A percentile compares a stretch with the other conserved stretches of the same genome.
These are phyloP conservation scores for Achroia grisella DNA, from an alignment of 1,140 invertebrate species.

Conservation along the genomic window DNA sequence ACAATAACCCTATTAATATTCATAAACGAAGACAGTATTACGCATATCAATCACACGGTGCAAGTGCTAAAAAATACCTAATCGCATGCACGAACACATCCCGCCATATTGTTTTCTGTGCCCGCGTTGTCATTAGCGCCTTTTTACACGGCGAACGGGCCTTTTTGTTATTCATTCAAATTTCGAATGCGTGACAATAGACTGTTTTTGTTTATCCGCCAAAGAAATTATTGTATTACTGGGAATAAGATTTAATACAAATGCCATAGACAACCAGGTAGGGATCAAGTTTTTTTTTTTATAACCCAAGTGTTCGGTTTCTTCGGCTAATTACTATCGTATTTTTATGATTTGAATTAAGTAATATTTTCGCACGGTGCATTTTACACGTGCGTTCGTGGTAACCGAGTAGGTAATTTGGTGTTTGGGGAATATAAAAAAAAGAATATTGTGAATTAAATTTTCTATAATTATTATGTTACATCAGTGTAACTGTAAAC, in stretches of 20 bases:
- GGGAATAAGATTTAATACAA: constrained; percentile 24
- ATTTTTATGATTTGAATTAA: constrained; percentile 24
- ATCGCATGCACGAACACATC: constrained; percentile 39
- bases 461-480: neutral
- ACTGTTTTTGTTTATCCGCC: constrained; percentile 52
- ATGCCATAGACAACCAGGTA: constrained; percentile 19
- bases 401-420: constrained; percentile 31
- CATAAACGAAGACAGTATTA: constrained; percentile 38
- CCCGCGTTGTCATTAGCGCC: constrained; percentile 5
- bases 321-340: constrained; percentile 38
- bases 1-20: constrained; percentile 42
- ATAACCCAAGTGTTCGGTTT: constrained; percentile 6
- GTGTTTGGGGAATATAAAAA: constrained; percentile 11
- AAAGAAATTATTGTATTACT: constrained; percentile 27
- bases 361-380: constrained; percentile 35
- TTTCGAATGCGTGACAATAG: constrained; percentile 27
- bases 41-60: constrained; percentile 50
- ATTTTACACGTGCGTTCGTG: constrained; percentile 23
- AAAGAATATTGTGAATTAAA: neutral
- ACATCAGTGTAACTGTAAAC: neutral
- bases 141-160: constrained; percentile 7
- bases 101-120: constrained; percentile 44
- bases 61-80: constrained; percentile 39
- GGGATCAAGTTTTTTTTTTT: constrained; percentile 17
- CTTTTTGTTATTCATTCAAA: constrained; percentile 26